Evolutionary conservation across 1,140 invertebrate species (phyloP), one percentile per base, ranked within the genome.

Genomic region (Heliconius congener): DNA sequence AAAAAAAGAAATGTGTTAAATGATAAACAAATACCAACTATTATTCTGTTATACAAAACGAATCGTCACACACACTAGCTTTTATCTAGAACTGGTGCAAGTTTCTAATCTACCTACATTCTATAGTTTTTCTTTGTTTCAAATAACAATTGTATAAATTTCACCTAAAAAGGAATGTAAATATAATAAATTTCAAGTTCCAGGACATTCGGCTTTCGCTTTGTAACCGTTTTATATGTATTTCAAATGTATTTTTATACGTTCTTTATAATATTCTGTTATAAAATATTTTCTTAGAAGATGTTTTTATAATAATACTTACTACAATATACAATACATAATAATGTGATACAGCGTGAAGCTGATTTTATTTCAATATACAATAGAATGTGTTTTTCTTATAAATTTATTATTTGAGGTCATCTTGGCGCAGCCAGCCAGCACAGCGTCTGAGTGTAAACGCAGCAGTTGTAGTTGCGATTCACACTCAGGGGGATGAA

Each of bases 61-160:
- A 60, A 60, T 60, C n/a, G n/a, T 23, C n/a, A 60, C 19, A 2
- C 55, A 27, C 13, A 66, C 60, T 1, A 66, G 6, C 23, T n/a
- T 30, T 66, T 30, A 27, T 66, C 19, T 23, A 27, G n/a, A 60
- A 11, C 55, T 23, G n/a, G 8, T 66, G 27, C 60, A 66, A 66
- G 23, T 66, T 66, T 66, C 60, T 30, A 30, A 60, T 30, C 23
- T 66, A 66, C 30, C 9, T 66, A n/a, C 9, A 66, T 52, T 52
- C 50, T 23, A 23, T 23, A 60, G 23, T 23, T 13, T 66, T 66
- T 66, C 60, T 66, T 66, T 66, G 27, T 66, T 30, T 30, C 27
- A 30, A 30, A 66, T 13, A 27, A 66, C 23, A 66, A 66, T 66
- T 66, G 60, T 4, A 66, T 66, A 66, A 66, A 66, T 66, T 66